Conservation (phyloP, 2,113 vertebrate genomes). For the Cettia cetti region DNA sequence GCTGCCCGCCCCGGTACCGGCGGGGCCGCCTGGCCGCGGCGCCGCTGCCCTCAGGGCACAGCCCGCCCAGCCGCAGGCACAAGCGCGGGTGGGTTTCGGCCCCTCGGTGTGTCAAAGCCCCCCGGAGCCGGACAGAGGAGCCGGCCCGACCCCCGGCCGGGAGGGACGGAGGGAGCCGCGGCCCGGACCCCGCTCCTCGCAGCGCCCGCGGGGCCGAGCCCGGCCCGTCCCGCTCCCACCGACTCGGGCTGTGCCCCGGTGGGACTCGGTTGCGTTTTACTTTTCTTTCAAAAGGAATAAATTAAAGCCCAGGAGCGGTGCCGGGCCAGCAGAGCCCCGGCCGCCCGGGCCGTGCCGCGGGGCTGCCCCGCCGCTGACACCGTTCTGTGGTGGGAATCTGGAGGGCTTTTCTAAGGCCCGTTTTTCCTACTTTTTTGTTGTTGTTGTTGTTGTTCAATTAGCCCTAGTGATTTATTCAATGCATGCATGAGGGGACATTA, state of each 20-base stretch:
- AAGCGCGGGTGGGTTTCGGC: neutral
- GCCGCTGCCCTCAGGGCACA: neutral
- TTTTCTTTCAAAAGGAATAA: neutral
- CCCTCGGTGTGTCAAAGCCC: neutral
- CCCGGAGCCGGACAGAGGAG: neutral
- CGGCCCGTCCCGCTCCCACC: neutral
- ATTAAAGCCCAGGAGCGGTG: neutral
- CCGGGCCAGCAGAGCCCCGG: neutral
- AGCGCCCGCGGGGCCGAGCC: neutral
- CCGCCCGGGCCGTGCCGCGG: neutral
- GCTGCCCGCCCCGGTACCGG: neutral
- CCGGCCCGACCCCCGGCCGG: neutral
- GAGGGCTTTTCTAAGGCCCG: slow-evolving; percentile 59
- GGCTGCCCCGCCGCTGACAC: slow-evolving; percentile 37
- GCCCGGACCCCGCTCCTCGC: neutral
- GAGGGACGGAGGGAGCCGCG: neutral
- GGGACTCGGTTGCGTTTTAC: neutral
- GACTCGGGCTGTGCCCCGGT: too few relatives aligned
- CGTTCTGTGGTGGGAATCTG: slow-evolving; percentile 40
- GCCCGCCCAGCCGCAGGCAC: neutral
- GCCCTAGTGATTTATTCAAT: slow-evolving; percentile 87
- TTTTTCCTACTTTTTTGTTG: slow-evolving; percentile 41
- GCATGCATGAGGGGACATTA: slow-evolving; percentile 89
- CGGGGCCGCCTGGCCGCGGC: neutral
- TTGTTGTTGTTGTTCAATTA: slow-evolving; percentile 82